Percentiles rank a stretch among this genome's conserved stretches.
Evolutionary conservation across 2,797 vertebrate species (phyloP).

Genomic region (Poecilia gillii): DNA sequence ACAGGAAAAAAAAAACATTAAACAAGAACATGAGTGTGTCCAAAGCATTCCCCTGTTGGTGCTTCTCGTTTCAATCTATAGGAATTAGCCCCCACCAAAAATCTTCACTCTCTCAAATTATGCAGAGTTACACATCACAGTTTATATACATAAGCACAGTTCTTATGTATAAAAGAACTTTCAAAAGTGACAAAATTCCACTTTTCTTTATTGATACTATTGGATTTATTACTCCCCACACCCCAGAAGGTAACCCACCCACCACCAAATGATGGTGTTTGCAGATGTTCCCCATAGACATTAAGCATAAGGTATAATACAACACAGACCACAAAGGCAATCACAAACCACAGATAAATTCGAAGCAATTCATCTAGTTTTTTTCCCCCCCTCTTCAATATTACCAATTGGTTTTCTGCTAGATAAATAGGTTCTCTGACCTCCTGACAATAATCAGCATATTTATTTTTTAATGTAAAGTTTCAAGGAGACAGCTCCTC

Average conservation of each 20-base stretch:
- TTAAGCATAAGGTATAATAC: background rate
- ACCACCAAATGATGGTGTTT: too few species aligned
- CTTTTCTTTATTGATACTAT: background rate
- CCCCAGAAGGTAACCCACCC: too few species aligned
- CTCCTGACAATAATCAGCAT: background rate
- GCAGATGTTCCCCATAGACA: background rate
- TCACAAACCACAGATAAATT: constrained; percentile 16
- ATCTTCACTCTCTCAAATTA: background rate
- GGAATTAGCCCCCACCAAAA: background rate
- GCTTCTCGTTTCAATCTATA: background rate
- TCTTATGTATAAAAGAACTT: background rate
- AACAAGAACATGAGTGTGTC: background rate
- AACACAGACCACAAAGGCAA: constrained; percentile 26
- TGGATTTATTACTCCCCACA: background rate
- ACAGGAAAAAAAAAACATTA: background rate
- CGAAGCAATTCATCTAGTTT: background rate
- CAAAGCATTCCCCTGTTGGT: constrained; percentile 36
- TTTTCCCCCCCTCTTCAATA: constrained; percentile 22
- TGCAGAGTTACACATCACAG: background rate
- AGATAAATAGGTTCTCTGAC: background rate
- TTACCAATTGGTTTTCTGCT: background rate
- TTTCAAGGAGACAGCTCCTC: background rate
- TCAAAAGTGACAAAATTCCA: background rate
- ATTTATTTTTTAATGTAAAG: background rate
- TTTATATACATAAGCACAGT: background rate